These are phyloP conservation scores for Felis catus DNA, from an alignment of 2,113 vertebrate species.

Conservation along the genomic window F.catus_Fca126_mat1.0 CM031417.1:10796501-10797000, in stretches of 20 bases:
- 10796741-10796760: background rate
- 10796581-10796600: background rate
- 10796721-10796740: background rate
- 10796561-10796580: background rate
- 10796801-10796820: background rate
- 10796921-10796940: background rate
- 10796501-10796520: background rate
- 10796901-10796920: background rate
- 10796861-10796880: background rate
- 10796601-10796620: background rate
- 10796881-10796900: background rate
- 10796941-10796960: background rate
- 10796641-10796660: background rate
- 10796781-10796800: background rate
- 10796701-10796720: background rate
- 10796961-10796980: background rate
- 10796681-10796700: background rate
- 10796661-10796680: background rate
- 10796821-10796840: background rate
- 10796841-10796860: background rate
- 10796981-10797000: background rate
- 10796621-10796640: background rate
- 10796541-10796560: background rate
- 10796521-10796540: background rate
- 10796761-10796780: background rate